phyloP scores from a whole-genome alignment of 2,113 vertebrate genomes.

The Numida meleagris region DNA sequence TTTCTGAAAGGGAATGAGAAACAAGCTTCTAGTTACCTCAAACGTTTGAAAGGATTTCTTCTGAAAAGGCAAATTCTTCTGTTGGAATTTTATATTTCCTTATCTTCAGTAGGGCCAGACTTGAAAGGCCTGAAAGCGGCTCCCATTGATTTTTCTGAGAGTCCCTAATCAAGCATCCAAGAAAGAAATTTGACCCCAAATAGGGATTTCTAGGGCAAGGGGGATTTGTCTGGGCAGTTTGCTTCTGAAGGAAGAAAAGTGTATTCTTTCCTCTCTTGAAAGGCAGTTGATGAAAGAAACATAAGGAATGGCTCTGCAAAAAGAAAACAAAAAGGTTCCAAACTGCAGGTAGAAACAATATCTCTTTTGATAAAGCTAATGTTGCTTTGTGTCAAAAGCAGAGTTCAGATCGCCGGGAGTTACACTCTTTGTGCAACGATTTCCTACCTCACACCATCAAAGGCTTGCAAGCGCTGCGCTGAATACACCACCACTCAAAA shows the following conservation, averaged over 20 bases:
- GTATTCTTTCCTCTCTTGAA: background rate
- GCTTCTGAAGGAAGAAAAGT: background rate
- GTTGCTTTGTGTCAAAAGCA: conserved; percentile 7
- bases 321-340: background rate
- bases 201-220: background rate
- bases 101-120: background rate
- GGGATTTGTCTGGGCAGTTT: background rate
- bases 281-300: conserved; percentile 18
- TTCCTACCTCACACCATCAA: background rate
- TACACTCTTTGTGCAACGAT: background rate
- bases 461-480: background rate
- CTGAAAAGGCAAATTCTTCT: background rate
- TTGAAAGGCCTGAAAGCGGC: background rate
- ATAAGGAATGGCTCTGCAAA: background rate
- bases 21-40: background rate
- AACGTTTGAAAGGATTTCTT: background rate
- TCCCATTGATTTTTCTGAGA: conserved; percentile 30
- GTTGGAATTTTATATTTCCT: conserved; percentile 13
- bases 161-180: background rate
- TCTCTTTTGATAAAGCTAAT: conserved; percentile 19
- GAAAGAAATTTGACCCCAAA: conserved; percentile 22
- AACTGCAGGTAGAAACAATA: conserved; percentile 4
- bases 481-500: background rate
- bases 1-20: background rate
- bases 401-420: conserved; percentile 5